Conservation (phyloP, 2,888 invertebrate species). For the Acronicta aceris region DNA sequence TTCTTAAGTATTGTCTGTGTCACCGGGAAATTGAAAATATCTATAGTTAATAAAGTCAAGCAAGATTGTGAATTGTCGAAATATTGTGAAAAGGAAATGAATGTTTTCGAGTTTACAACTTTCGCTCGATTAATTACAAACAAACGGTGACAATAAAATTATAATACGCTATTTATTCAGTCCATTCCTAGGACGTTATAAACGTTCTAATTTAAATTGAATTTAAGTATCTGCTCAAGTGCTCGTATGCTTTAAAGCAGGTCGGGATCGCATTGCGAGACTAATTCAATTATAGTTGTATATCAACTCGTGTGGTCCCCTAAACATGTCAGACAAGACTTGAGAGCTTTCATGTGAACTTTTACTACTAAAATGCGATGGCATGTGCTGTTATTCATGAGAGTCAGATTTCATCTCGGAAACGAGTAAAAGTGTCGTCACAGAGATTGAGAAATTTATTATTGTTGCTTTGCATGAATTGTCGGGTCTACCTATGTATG, state of each 20-base stretch:
- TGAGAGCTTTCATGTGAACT: constrained; percentile 65
- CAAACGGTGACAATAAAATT: no score
- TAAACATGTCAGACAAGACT: constrained; percentile 64
- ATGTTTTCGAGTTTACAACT: no score
- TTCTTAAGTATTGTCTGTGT: no score
- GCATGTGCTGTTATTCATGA: constrained; percentile 76
- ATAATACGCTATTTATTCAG: no score
- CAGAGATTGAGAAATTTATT: constrained; percentile 78
- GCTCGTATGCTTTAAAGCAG: constrained; percentile 24
- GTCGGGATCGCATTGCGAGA: constrained; percentile 35
- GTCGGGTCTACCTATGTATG: constrained; percentile 74
- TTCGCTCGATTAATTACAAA: no score
- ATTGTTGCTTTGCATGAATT: constrained; percentile 74
- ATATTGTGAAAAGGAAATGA: no score
- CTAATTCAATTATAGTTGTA: constrained; percentile 50
- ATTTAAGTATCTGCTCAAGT: constrained; percentile 33
- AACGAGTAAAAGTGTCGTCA: constrained; percentile 76
- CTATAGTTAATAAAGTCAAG: no score
- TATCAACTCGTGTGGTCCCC: constrained; percentile 73
- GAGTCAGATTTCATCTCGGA: constrained; percentile 79
- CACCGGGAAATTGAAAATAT: no score
- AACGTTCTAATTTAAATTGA: constrained; percentile 32
- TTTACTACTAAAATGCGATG: constrained; percentile 75
- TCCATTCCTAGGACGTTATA: no score
- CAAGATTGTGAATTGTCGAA: no score